A percentile compares a stretch with the other conserved stretches of the same genome.
Conservation (phyloP, 2,888 invertebrate genomes). For the Drosophila mercatorum region DNA sequence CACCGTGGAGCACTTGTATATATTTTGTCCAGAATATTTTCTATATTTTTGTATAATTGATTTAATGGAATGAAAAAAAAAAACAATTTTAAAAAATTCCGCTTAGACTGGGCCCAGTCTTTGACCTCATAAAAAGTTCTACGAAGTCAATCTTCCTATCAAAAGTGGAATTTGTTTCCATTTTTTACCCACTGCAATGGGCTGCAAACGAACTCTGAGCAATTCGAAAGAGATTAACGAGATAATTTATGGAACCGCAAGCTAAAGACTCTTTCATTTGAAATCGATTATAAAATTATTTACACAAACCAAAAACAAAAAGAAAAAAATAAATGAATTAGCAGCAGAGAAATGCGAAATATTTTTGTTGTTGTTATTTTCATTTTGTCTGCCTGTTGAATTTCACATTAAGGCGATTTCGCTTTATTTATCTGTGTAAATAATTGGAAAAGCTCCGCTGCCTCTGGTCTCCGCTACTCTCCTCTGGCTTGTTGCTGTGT, state of each 20-base stretch:
- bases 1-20: not conserved
- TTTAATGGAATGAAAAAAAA: not conserved
- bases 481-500: constrained; percentile 16
- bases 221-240: constrained; percentile 51
- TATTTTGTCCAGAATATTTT: not conserved
- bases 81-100: not conserved
- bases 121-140: not conserved
- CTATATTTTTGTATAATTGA: not conserved
- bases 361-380: constrained; percentile 15
- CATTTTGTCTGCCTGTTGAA: constrained; percentile 50
- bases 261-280: constrained; percentile 44
- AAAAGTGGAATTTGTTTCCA: not conserved
- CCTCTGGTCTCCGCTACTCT: not conserved
- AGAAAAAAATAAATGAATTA: not conserved
- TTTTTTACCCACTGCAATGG: not conserved
- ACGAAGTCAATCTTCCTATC: not conserved
- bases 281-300: constrained; percentile 56
- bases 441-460: constrained; percentile 58
- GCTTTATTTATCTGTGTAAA: constrained; percentile 62
- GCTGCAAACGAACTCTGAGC: constrained; percentile 40
- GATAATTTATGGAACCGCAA: constrained; percentile 54
- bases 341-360: constrained; percentile 4
- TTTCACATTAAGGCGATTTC: constrained; percentile 59
- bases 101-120: not conserved
- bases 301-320: constrained; percentile 35